A percentile compares a stretch with the other conserved stretches of the same genome.
These are phyloP conservation scores for Sebastes trivittatus DNA, from an alignment of 2,797 vertebrate species.

Conservation along the genomic window DNA sequence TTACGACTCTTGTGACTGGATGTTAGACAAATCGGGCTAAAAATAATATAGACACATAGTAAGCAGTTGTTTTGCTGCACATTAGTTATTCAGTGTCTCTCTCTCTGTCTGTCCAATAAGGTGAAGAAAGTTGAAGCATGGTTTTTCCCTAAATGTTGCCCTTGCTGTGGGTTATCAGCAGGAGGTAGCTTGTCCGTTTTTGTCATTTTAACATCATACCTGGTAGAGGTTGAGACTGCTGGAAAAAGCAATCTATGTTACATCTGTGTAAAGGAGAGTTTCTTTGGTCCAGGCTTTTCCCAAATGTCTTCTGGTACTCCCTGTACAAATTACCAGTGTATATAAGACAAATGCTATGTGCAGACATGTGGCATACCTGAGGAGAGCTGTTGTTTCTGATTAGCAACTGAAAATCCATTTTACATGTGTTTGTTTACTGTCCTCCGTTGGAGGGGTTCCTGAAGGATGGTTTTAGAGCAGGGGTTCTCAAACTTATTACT, in stretches of 20 bases:
- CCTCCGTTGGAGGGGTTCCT: neutral
- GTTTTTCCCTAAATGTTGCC: neutral
- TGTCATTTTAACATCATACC: neutral
- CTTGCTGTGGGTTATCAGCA: neutral
- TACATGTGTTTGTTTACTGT: neutral
- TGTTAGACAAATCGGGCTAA: neutral
- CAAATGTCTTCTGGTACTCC: neutral
- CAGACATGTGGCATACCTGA: neutral
- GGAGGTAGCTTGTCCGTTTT: neutral
- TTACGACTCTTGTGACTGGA: neutral
- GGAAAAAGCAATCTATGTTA: neutral
- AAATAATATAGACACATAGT: neutral
- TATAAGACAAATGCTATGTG: neutral
- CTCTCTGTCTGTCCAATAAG: neutral
- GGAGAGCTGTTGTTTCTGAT: neutral
- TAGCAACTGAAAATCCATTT: neutral
- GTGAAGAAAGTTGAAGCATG: neutral
- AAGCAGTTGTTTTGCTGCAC: neutral
- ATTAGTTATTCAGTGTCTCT: neutral
- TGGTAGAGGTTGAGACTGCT: neutral
- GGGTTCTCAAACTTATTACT: too few relatives aligned
- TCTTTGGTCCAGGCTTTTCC: neutral
- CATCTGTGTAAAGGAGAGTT: neutral
- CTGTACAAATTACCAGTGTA: neutral
- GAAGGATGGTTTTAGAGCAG: neutral